These are phyloP conservation scores for Neomicropteryx cornuta DNA, from an alignment of 1,140 invertebrate species.

Conservation along the genomic window DNA sequence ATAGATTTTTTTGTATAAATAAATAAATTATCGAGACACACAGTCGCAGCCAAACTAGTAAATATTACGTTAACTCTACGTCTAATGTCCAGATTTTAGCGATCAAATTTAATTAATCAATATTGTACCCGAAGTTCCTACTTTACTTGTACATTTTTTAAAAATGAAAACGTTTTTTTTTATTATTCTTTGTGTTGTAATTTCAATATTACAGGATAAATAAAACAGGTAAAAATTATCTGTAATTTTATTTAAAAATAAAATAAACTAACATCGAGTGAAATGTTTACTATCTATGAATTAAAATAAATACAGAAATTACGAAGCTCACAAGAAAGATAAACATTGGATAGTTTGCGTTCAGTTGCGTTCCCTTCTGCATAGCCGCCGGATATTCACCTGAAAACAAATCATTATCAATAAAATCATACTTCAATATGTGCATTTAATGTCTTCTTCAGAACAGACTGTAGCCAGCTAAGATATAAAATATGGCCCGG, in stretches of 20 bases:
- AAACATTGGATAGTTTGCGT: slow-evolving; percentile 30
- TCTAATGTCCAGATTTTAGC: too few species aligned
- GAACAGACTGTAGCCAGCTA: background rate
- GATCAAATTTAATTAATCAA: too few species aligned
- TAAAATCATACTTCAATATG: slow-evolving; percentile 2
- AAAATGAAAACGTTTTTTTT: too few species aligned
- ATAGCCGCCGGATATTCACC: slow-evolving; percentile 65
- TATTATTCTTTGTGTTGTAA: too few species aligned
- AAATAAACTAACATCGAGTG: slow-evolving; percentile 3
- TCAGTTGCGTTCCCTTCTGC: slow-evolving; percentile 48
- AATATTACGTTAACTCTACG: too few species aligned
- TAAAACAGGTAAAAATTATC: too few species aligned
- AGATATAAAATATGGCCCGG: background rate
- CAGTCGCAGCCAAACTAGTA: too few species aligned
- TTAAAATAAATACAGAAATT: slow-evolving; percentile 18
- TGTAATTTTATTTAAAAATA: background rate
- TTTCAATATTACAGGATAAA: too few species aligned
- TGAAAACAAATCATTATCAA: slow-evolving; percentile 32
- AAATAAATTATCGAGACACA: too few species aligned
- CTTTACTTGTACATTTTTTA: too few species aligned
- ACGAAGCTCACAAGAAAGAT: slow-evolving; percentile 29
- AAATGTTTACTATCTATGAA: slow-evolving; percentile 10
- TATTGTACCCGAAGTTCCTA: too few species aligned
- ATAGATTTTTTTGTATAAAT: too few species aligned
- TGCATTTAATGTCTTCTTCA: background rate